Conservation (phyloP, 2,797 vertebrate species). For the Sebastes vulpes region DNA sequence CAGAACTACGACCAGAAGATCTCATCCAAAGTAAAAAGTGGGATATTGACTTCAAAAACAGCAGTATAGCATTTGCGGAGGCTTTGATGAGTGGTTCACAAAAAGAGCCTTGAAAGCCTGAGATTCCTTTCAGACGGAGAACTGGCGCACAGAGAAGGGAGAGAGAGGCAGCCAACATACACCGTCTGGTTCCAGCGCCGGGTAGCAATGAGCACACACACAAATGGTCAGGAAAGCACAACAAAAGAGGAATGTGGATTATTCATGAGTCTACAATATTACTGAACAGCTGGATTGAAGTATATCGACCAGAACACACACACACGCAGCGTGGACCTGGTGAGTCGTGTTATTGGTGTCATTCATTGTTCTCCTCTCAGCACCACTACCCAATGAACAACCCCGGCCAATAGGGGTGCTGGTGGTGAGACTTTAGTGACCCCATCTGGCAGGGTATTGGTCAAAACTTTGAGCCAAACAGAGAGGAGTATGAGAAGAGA, state of each 20-base stretch:
- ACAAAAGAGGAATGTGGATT: constrained; percentile 53
- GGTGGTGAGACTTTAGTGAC: constrained; percentile 77
- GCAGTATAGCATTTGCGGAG: constrained; percentile 46
- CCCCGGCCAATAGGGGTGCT: constrained; percentile 66
- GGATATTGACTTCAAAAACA: constrained; percentile 69
- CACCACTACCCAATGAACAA: constrained; percentile 15
- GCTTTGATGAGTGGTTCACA: constrained; percentile 76
- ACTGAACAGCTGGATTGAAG: constrained; percentile 52
- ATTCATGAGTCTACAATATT: constrained; percentile 52
- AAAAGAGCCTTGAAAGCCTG: constrained; percentile 68
- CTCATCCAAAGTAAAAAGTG: constrained; percentile 40
- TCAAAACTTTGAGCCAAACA: constrained; percentile 35
- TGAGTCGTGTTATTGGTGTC: constrained; percentile 40
- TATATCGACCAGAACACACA: constrained; percentile 44
- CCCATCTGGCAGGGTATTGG: constrained; percentile 82
- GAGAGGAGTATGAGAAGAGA: constrained; percentile 21
- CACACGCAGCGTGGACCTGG: background rate
- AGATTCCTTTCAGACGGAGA: constrained; percentile 71
- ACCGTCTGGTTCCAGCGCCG: constrained; percentile 62
- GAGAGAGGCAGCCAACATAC: constrained; percentile 67
- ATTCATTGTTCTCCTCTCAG: constrained; percentile 42
- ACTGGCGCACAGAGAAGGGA: constrained; percentile 48
- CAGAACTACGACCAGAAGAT: constrained; percentile 42
- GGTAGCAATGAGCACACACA: constrained; percentile 26
- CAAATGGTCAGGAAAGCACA: constrained; percentile 32